Evolutionary conservation across 2,797 vertebrate genomes (phyloP).

Genomic region (Sylvilagus floridanus): DNA sequence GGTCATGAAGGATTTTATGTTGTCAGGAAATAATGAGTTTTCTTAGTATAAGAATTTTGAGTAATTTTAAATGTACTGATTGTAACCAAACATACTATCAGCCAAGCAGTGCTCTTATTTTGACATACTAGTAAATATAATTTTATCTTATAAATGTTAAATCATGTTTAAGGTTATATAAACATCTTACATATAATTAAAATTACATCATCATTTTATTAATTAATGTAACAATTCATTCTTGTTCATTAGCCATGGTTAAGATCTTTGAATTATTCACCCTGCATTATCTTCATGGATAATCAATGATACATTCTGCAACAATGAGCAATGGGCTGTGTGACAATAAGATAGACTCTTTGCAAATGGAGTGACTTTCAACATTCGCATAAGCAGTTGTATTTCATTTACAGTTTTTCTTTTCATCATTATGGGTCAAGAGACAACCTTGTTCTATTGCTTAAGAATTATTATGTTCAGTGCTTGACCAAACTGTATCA

Average conservation of each 20-base stretch:
- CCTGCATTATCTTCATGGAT: not conserved
- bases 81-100: not conserved
- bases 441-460: not conserved
- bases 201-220: not conserved
- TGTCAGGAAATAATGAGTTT: not conserved
- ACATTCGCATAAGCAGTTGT: not conserved
- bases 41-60: not conserved
- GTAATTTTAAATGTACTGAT: not conserved
- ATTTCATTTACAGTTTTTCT: not conserved
- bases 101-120: not conserved
- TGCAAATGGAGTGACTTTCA: not conserved
- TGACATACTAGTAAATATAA: not conserved
- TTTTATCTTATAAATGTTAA: not conserved
- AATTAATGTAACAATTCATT: not conserved
- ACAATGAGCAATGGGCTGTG: not conserved
- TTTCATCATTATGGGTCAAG: not conserved
- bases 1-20: not conserved
- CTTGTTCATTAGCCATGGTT: not conserved
- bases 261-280: constrained; percentile 21
- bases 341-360: not conserved
- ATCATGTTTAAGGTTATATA: not conserved
- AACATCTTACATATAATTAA: not conserved
- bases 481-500: not conserved
- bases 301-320: not conserved
- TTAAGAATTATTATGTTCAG: not conserved